A percentile compares a stretch with the other conserved stretches of the same genome.
These are phyloP conservation scores for Danio kyathit DNA, from an alignment of 2,797 vertebrate species.

Conservation along the genomic window DNA sequence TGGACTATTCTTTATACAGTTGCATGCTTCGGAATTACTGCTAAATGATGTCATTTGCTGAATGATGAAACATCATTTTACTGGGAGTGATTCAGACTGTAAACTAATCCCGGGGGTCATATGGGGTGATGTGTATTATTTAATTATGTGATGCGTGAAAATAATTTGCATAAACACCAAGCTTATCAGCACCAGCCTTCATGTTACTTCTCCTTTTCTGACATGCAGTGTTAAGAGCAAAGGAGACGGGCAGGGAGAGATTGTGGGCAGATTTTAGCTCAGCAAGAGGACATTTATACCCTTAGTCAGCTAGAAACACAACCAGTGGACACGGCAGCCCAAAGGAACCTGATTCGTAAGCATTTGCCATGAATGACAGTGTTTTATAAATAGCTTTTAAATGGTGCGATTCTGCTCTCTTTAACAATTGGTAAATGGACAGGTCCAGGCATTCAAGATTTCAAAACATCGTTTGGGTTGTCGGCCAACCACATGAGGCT, in stretches of 20 bases:
- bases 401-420: constrained; percentile 29
- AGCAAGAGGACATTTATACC: constrained; percentile 20
- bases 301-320: constrained; percentile 51
- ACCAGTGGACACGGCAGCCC: constrained; percentile 17
- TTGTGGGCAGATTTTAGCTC: constrained; percentile 34
- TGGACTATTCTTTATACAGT: constrained; percentile 12
- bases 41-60: constrained; percentile 19
- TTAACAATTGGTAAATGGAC: constrained; percentile 26
- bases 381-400: constrained; percentile 42
- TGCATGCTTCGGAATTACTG: constrained; percentile 3
- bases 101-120: constrained; percentile 18
- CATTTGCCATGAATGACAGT: constrained; percentile 40
- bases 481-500: neutral
- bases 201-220: constrained; percentile 4
- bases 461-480: neutral
- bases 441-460: neutral
- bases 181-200: constrained; percentile 8
- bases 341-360: constrained; percentile 42
- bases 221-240: neutral
- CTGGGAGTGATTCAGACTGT: constrained; percentile 2
- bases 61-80: neutral
- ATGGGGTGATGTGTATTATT: neutral
- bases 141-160: neutral
- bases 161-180: neutral
- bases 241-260: neutral